These are phyloP conservation scores for Castor canadensis DNA, from an alignment of 2,113 vertebrate species.

Conservation along the genomic window DNA sequence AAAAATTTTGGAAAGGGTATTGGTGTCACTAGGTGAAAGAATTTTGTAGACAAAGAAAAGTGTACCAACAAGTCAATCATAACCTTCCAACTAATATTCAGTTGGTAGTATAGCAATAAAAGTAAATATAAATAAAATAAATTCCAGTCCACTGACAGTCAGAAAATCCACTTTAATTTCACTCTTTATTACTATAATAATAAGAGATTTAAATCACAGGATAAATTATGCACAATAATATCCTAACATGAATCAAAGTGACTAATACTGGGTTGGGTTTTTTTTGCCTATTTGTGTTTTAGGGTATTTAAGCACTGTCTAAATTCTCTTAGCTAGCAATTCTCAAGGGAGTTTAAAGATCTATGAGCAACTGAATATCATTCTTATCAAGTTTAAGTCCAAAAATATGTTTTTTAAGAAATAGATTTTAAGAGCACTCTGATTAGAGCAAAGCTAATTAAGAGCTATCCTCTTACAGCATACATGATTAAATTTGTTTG, in stretches of 20 bases:
- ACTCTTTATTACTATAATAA: not conserved
- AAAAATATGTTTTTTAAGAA: not conserved
- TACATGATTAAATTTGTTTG: not conserved
- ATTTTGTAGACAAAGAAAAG: not conserved
- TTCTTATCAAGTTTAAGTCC: not conserved
- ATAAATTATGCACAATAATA: not conserved
- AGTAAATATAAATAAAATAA: not conserved
- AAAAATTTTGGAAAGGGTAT: not conserved
- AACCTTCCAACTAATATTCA: not conserved
- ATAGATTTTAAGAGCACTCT: not conserved
- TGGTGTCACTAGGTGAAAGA: not conserved
- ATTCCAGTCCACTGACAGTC: not conserved
- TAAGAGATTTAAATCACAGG: constrained; percentile 7
- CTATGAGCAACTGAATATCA: not conserved
- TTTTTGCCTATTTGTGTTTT: not conserved
- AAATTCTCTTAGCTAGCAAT: not conserved
- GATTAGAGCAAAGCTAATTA: not conserved
- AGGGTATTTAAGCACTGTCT: not conserved
- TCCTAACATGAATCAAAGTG: not conserved
- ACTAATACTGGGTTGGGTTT: not conserved
- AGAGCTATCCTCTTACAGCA: not conserved
- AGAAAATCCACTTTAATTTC: constrained; percentile 15
- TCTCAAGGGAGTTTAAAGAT: not conserved
- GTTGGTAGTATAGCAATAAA: no score
- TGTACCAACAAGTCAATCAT: not conserved